Percentiles rank a stretch among this genome's conserved stretches.
Evolutionary conservation across 1,140 invertebrate genomes (phyloP).

Genomic region (Polypedilum pembai): DNA sequence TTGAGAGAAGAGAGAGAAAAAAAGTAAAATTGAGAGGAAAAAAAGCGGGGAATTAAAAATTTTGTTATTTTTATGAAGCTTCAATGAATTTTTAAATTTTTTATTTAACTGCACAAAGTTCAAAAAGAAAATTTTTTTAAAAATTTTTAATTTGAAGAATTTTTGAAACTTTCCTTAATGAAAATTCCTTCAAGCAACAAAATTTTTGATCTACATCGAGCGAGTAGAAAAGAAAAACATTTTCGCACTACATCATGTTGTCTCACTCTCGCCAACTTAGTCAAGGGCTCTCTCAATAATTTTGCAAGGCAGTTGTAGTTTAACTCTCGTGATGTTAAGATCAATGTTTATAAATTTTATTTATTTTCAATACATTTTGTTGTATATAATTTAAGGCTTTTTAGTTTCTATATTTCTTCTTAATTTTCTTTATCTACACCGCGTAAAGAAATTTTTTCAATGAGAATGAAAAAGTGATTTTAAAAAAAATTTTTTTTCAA

Average conservation of each 20-base stretch:
- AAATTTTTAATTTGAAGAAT: no score
- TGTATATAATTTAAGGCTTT: neutral
- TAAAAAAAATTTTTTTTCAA: neutral
- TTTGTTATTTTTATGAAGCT: neutral
- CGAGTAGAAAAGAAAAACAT: neutral
- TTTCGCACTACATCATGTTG: neutral
- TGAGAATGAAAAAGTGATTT: neutral
- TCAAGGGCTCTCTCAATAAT: neutral
- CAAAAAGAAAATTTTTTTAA: no score
- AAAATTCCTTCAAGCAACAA: no score
- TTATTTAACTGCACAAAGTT: no score
- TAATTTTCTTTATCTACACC: neutral
- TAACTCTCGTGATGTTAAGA: conserved; percentile 26
- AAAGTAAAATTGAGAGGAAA: neutral
- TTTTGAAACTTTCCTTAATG: no score
- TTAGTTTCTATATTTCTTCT: conserved; percentile 23
- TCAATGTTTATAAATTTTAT: conserved; percentile 27
- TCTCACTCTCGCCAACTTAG: neutral
- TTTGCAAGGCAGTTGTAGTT: conserved; percentile 10
- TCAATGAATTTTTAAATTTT: neutral
- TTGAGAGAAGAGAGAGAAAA: neutral
- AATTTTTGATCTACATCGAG: neutral
- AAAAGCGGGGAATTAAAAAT: neutral
- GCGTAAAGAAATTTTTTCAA: neutral
- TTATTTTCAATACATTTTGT: conserved; percentile 27